phyloP scores from a whole-genome alignment of 2,888 invertebrate species.

The Hedya salicella region DNA sequence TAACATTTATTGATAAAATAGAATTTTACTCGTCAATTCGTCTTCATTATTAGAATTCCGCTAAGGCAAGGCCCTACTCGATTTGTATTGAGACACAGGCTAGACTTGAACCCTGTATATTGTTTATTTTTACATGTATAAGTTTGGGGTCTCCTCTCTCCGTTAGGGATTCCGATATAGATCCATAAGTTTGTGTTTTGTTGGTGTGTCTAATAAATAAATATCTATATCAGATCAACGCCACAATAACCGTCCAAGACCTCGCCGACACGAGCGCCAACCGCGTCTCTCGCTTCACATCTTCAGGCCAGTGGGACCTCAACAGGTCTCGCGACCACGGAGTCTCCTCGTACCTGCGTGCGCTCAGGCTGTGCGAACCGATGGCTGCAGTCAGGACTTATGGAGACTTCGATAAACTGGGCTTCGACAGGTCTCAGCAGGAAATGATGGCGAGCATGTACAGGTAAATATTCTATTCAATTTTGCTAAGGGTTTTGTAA shows the following conservation, averaged over 20 bases:
- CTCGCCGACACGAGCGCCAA: constrained; percentile 87
- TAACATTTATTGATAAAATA: too few species aligned
- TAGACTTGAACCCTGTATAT: too few species aligned
- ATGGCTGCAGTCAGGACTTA: constrained; percentile 81
- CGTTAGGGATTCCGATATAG: too few species aligned
- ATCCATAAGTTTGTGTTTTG: too few species aligned
- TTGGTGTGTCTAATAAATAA: too few species aligned
- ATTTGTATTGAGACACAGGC: too few species aligned
- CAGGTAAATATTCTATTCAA: constrained; percentile 69
- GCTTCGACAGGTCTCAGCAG: constrained; percentile 84
- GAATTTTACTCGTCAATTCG: too few species aligned
- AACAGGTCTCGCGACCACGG: constrained; percentile 91
- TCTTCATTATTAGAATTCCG: too few species aligned
- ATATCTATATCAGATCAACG: constrained; percentile 85
- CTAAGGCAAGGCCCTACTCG: too few species aligned
- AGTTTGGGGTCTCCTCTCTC: too few species aligned
- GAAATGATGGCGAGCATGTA: constrained; percentile 88
- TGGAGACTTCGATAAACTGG: constrained; percentile 84
- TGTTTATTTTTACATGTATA: too few species aligned
- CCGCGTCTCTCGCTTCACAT: constrained; percentile 84
- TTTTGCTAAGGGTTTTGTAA: too few species aligned
- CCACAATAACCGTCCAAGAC: constrained; percentile 85
- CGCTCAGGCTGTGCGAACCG: constrained; percentile 87
- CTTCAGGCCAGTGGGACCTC: constrained; percentile 78
- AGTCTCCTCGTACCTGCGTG: constrained; percentile 89